A percentile compares a stretch with the other conserved stretches of the same genome.
Evolutionary conservation across 1,140 invertebrate genomes (phyloP).

Genomic region (Drosophila seguyi): DNA sequence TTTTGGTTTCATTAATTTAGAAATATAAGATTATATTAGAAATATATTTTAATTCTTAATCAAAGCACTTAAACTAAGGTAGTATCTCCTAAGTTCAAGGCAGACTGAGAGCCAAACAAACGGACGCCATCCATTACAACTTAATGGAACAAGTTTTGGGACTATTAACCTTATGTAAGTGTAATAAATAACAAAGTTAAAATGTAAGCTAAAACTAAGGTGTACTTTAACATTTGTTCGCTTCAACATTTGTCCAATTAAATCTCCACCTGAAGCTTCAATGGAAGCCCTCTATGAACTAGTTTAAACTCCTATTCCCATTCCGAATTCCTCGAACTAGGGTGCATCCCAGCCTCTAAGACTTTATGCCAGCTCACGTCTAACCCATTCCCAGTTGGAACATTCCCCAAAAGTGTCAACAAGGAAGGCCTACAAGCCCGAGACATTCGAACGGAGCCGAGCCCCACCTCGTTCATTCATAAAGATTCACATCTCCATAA

Average conservation of each 20-base stretch:
- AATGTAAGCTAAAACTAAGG: not conserved
- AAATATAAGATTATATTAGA: not conserved
- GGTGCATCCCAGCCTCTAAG: not conserved
- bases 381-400: constrained; percentile 48
- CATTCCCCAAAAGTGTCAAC: constrained; percentile 52
- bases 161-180: not conserved
- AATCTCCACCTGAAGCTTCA: not conserved
- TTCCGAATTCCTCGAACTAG: constrained; percentile 22
- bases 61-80: too few relatives aligned
- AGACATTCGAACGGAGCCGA: constrained; percentile 9
- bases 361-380: constrained; percentile 59
- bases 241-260: too few relatives aligned
- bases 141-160: not conserved
- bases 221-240: too few relatives aligned
- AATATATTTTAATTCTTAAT: not conserved
- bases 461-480: constrained; percentile 61
- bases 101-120: accelerated
- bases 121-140: not conserved
- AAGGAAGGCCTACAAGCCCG: constrained; percentile 35
- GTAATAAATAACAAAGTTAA: not conserved
- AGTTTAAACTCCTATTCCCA: not conserved
- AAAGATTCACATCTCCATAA: constrained; percentile 70
- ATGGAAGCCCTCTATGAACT: not conserved
- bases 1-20: not conserved
- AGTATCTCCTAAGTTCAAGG: too few relatives aligned